These are phyloP conservation scores for Oligia strigilis DNA, from an alignment of 2,888 invertebrate genomes.

Conservation along the genomic window DNA sequence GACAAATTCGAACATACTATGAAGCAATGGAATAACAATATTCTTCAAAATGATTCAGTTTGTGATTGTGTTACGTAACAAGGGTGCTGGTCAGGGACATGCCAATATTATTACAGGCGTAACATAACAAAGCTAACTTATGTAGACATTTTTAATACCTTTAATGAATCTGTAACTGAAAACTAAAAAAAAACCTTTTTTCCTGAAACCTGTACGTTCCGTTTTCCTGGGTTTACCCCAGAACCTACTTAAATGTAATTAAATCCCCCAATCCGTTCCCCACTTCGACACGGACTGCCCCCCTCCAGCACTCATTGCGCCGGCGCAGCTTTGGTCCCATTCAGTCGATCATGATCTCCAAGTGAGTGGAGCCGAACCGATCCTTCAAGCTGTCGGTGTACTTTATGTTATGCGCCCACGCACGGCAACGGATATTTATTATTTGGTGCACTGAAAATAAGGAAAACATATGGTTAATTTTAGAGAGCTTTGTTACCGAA, in stretches of 20 bases:
- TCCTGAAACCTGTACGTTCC: background rate
- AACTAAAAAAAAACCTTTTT: background rate
- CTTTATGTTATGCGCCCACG: constrained; percentile 92
- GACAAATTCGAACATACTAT: too few relatives aligned
- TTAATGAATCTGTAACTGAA: background rate
- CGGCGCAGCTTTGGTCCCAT: constrained; percentile 30
- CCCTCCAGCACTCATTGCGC: constrained; percentile 41
- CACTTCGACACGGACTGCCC: constrained; percentile 18
- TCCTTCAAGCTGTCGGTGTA: constrained; percentile 88
- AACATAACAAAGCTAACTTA: background rate
- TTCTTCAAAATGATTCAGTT: too few relatives aligned
- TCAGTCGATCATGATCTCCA: constrained; percentile 88
- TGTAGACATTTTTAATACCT: background rate
- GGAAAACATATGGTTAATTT: constrained; percentile 1
- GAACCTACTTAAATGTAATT: background rate
- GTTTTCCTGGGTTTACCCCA: background rate
- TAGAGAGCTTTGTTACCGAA: background rate
- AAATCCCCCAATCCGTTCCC: constrained; percentile 1
- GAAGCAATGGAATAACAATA: too few relatives aligned
- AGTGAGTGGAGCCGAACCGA: constrained; percentile 84
- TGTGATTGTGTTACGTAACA: too few relatives aligned
- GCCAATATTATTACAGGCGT: background rate
- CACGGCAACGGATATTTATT: constrained; percentile 93
- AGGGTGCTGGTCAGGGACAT: background rate
- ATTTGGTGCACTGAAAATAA: constrained; percentile 88